Percentiles rank a stretch among this genome's conserved stretches.
Evolutionary conservation across 2,888 invertebrate species (phyloP).

Genomic region (Ophion ventricosus): DNA sequence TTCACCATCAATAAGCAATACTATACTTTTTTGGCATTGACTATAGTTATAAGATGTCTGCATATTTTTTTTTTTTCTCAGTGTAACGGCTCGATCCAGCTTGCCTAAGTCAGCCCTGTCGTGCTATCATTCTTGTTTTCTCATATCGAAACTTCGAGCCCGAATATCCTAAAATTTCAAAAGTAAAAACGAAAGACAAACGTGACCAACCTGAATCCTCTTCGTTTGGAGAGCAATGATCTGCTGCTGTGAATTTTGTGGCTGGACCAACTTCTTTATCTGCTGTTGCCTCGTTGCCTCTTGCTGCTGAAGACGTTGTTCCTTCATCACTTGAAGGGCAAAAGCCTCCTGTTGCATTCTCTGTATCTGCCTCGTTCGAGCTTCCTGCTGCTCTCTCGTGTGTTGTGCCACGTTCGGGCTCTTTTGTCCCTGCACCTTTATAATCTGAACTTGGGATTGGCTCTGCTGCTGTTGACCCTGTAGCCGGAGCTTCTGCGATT

Average conservation of each 20-base stretch:
- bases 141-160: too few species aligned
- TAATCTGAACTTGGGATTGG: conserved; percentile 76
- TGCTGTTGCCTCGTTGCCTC: conserved; percentile 77
- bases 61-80: too few species aligned
- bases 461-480: conserved; percentile 75
- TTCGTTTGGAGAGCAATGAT: conserved; percentile 74
- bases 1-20: too few species aligned
- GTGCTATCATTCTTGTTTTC: too few species aligned
- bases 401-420: conserved; percentile 36
- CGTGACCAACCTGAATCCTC: conserved; percentile 74
- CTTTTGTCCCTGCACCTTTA: conserved; percentile 71
- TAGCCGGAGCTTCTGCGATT: conserved; percentile 77
- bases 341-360: conserved; percentile 77
- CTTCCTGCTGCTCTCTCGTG: conserved; percentile 61
- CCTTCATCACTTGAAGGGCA: conserved; percentile 78
- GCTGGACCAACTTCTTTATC: conserved; percentile 72
- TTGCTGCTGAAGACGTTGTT: conserved; percentile 79
- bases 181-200: background rate
- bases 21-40: too few species aligned
- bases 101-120: too few species aligned
- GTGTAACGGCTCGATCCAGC: too few species aligned
- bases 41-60: too few species aligned
- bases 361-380: conserved; percentile 76
- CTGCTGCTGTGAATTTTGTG: conserved; percentile 67
- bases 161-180: background rate